These are phyloP conservation scores for Brienomyrus longianalis DNA, from an alignment of 2,113 vertebrate genomes.

Conservation along the genomic window DNA sequence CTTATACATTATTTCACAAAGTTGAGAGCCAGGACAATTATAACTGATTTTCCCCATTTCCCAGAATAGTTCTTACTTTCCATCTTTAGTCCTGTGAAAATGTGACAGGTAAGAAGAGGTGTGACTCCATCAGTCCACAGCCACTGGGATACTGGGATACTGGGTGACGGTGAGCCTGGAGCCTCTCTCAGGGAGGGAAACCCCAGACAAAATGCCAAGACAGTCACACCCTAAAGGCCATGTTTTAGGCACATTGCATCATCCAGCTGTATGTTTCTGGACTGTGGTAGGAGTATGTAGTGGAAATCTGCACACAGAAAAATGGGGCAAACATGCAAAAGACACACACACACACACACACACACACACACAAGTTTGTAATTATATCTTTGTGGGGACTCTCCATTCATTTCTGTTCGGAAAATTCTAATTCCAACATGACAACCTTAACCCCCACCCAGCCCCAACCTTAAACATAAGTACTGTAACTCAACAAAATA, in stretches of 20 bases:
- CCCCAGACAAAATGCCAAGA: background rate
- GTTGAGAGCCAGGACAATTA: constrained; percentile 34
- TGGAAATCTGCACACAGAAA: background rate
- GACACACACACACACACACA: too few species aligned
- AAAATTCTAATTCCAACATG: background rate
- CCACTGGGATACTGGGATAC: background rate
- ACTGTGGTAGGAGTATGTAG: background rate
- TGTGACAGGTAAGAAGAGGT: background rate
- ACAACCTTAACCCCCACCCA: background rate
- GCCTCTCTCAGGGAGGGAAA: background rate
- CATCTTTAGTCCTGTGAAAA: constrained; percentile 51
- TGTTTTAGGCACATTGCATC: background rate
- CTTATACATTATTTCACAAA: constrained; percentile 45
- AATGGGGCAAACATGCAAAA: background rate
- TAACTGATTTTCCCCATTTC: background rate
- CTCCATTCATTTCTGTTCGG: background rate
- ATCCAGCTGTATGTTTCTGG: background rate
- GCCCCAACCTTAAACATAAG: background rate
- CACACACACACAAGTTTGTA: background rate
- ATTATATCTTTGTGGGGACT: background rate
- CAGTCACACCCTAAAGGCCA: background rate
- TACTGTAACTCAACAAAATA: background rate
- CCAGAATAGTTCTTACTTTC: constrained; percentile 43
- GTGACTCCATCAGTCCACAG: background rate
- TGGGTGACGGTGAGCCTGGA: background rate